These are phyloP conservation scores for Carabus problematicus DNA, from an alignment of 2,888 invertebrate species.

Conservation along the genomic window DNA sequence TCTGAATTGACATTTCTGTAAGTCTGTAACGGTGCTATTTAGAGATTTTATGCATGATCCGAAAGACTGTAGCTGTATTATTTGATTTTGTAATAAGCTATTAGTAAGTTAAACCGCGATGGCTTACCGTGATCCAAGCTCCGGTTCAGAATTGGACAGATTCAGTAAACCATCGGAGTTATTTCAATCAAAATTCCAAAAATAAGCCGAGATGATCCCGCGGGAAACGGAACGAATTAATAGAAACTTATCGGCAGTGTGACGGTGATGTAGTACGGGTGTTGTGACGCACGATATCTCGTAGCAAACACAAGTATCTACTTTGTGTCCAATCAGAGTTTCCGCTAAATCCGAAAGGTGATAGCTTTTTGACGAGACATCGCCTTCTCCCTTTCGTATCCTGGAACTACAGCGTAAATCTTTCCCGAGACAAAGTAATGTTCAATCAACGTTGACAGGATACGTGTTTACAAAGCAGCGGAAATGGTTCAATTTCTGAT, in stretches of 20 bases:
- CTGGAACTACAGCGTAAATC: neutral
- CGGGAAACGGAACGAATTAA: conserved; percentile 31
- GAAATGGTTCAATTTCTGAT: too few species aligned
- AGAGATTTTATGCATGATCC: too few species aligned
- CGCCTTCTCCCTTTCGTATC: conserved; percentile 5
- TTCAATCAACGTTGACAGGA: too few species aligned
- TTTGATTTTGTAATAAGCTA: too few species aligned
- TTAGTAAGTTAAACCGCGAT: too few species aligned
- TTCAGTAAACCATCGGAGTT: conserved; percentile 8
- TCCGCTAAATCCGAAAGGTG: conserved; percentile 21
- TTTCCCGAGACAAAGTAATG: too few species aligned
- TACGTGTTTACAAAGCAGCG: too few species aligned
- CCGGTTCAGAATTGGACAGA: too few species aligned
- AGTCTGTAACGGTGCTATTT: too few species aligned
- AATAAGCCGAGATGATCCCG: conserved; percentile 28
- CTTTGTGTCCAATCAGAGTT: conserved; percentile 25
- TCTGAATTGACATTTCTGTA: too few species aligned
- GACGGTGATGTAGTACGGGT: conserved; percentile 1
- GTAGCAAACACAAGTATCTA: neutral
- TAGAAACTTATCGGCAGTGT: conserved; percentile 23
- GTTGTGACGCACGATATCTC: neutral
- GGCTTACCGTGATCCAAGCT: too few species aligned
- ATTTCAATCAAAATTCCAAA: conserved; percentile 41
- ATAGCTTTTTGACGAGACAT: conserved; percentile 31
- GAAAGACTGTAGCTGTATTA: too few species aligned